Evolutionary conservation across 2,888 invertebrate genomes (phyloP).

Genomic region (Acanthosoma haemorrhoidale): DNA sequence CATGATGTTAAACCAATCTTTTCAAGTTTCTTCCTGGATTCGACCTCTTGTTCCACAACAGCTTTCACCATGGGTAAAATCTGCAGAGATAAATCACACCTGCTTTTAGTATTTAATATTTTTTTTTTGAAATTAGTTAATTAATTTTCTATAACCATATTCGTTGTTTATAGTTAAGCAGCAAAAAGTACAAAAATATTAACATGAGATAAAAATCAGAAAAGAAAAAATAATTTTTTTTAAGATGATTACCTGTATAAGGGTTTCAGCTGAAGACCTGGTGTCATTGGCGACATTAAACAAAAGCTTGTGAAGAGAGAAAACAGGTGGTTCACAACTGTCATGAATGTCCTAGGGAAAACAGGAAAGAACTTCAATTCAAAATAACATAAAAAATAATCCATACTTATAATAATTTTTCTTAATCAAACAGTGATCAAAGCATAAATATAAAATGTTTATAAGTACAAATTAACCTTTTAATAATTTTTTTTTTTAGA

Average conservation of each 20-base stretch:
- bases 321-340: slow-evolving; percentile 85
- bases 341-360: slow-evolving; percentile 63
- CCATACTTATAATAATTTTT: too few relatives aligned
- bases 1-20: slow-evolving; percentile 57
- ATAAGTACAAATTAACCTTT: too few relatives aligned
- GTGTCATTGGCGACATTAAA: slow-evolving; percentile 67
- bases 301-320: slow-evolving; percentile 76
- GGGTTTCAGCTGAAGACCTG: slow-evolving; percentile 57
- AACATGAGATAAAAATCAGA: background rate
- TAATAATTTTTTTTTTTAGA: too few relatives aligned
- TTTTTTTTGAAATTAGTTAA: too few relatives aligned
- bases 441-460: too few relatives aligned
- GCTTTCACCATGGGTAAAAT: slow-evolving; percentile 59
- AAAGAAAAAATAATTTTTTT: background rate
- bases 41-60: slow-evolving; percentile 59
- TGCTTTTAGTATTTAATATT: too few relatives aligned
- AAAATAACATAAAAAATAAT: too few relatives aligned
- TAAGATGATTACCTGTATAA: slow-evolving; percentile 52
- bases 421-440: too few relatives aligned
- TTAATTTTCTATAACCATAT: too few relatives aligned
- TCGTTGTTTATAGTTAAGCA: too few relatives aligned
- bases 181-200: too few relatives aligned
- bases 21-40: slow-evolving; percentile 58
- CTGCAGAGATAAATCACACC: too few relatives aligned
- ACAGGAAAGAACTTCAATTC: slow-evolving; percentile 31